phyloP scores from a whole-genome alignment of 1,140 invertebrate genomes.

The Trissolcus basalis region DNA sequence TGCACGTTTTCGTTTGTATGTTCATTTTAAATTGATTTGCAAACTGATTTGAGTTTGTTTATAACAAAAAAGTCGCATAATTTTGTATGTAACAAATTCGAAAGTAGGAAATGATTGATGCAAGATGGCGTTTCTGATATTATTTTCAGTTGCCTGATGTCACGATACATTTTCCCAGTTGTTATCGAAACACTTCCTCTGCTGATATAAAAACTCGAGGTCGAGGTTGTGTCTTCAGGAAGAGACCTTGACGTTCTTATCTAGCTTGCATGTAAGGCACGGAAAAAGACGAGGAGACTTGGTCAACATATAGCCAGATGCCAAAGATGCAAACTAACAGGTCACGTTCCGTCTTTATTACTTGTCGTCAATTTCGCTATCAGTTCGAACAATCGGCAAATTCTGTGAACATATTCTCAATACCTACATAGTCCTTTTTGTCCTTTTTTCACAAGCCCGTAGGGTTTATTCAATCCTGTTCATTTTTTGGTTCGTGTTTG shows the following conservation, averaged over 20 bases:
- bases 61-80: too few species aligned
- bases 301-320: slow-evolving; percentile 46
- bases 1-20: too few species aligned
- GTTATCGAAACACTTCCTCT: slow-evolving; percentile 45
- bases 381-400: slow-evolving; percentile 28
- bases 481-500: too few species aligned
- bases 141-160: slow-evolving; percentile 25
- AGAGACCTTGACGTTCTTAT: slow-evolving; percentile 51
- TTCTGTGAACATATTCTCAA: slow-evolving; percentile 7
- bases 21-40: too few species aligned
- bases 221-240: slow-evolving; percentile 50
- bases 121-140: background rate
- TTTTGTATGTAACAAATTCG: too few species aligned
- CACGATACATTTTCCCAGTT: slow-evolving; percentile 28
- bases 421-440: slow-evolving; percentile 4
- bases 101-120: too few species aligned
- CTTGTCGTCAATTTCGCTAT: slow-evolving; percentile 19
- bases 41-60: too few species aligned
- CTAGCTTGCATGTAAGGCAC: slow-evolving; percentile 40
- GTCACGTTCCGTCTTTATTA: slow-evolving; percentile 44
- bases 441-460: background rate
- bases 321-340: slow-evolving; percentile 50
- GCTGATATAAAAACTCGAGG: slow-evolving; percentile 45
- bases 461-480: background rate
- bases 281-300: slow-evolving; percentile 42